Evolutionary conservation across 2,888 invertebrate species (phyloP).

Genomic region (Priocnemis perturbator): DNA sequence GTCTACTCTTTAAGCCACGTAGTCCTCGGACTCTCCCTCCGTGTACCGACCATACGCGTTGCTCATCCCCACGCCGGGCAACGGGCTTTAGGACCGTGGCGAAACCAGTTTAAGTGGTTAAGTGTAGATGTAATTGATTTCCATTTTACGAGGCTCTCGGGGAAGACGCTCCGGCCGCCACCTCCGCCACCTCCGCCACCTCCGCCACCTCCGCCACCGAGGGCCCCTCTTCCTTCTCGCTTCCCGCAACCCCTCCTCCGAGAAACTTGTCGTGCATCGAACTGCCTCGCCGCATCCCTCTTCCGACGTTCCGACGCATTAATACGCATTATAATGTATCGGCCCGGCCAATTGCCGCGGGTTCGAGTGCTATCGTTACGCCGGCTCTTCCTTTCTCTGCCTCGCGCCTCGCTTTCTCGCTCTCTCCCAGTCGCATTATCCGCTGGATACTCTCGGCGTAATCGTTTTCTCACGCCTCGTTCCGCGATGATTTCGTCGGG

Average conservation of each 20-base stretch:
- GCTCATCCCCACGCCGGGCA: conserved; percentile 48
- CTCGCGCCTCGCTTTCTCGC: neutral
- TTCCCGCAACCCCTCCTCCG: conserved; percentile 5
- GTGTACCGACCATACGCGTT: conserved; percentile 32
- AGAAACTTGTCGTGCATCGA: conserved; percentile 15
- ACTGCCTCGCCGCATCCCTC: neutral
- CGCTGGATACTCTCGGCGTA: conserved; percentile 28
- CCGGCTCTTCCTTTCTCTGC: neutral
- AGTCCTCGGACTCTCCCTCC: conserved; percentile 11
- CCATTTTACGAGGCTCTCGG: conserved; percentile 73
- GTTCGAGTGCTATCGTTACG: neutral
- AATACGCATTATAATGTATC: conserved; percentile 39
- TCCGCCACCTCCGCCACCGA: neutral
- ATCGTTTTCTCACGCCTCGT: conserved; percentile 61
- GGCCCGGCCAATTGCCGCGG: conserved; percentile 12
- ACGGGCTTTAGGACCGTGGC: conserved; percentile 72
- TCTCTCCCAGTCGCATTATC: conserved; percentile 11
- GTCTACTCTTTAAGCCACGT: conserved; percentile 7
- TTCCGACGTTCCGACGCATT: conserved; percentile 36
- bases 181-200: conserved; percentile 17
- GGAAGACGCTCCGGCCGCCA: conserved; percentile 27
- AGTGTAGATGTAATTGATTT: conserved; percentile 75
- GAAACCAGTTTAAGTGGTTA: conserved; percentile 76
- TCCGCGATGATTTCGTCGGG: conserved; percentile 40
- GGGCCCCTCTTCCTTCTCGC: conserved; percentile 2